Conservation (phyloP, 2,797 vertebrate genomes). For the Sebastes cheni region DNA sequence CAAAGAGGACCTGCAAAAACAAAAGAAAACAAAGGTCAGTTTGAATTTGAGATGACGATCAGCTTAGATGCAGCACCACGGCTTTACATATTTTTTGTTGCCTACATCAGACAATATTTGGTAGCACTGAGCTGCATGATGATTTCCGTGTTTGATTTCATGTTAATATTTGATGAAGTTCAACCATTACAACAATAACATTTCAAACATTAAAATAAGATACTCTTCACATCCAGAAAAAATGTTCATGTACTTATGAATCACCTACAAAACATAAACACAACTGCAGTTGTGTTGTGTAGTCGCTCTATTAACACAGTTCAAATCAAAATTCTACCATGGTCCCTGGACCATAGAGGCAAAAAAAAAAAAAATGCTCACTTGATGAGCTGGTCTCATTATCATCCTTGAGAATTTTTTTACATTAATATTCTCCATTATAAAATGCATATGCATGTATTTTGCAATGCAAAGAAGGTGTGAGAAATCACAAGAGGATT, state of each 20-base stretch:
- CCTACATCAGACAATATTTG: neutral
- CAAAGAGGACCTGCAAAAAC: slow-evolving; percentile 79
- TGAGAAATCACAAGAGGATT: slow-evolving; percentile 42
- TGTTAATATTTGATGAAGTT: neutral
- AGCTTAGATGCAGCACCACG: neutral
- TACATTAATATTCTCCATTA: slow-evolving; percentile 34
- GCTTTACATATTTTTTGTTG: neutral
- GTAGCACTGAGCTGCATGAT: neutral
- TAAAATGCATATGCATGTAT: slow-evolving; percentile 24
- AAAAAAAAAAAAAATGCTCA: neutral
- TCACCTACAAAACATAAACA: neutral
- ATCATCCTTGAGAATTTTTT: slow-evolving; percentile 31
- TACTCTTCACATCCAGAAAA: neutral
- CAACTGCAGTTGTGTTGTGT: neutral
- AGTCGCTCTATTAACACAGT: neutral
- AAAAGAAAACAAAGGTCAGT: slow-evolving; percentile 9
- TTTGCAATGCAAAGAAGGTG: slow-evolving; percentile 54
- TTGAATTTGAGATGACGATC: neutral
- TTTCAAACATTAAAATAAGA: neutral
- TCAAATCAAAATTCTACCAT: neutral
- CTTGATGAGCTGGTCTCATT: slow-evolving; percentile 47
- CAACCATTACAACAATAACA: neutral
- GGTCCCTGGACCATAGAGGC: slow-evolving; percentile 3
- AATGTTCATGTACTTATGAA: neutral
- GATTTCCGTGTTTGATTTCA: neutral